Conservation (phyloP, 2,797 vertebrate species). For the Otus scops region DNA sequence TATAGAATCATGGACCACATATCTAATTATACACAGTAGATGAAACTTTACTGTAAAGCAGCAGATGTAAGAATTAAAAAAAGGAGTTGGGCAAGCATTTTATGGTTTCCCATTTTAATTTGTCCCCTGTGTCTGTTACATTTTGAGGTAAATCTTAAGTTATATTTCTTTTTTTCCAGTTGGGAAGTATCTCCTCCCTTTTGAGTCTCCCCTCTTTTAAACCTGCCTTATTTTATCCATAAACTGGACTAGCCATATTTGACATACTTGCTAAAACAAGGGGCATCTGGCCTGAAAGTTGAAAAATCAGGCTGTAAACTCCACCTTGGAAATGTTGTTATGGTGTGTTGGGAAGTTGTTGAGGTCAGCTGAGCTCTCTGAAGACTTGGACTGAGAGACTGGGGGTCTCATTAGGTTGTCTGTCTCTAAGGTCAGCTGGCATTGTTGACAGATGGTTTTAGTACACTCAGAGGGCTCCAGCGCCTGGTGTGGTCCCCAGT, state of each 20-base stretch:
- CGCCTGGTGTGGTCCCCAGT: background rate
- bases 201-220: background rate
- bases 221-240: background rate
- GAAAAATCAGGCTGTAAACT: background rate
- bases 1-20: background rate
- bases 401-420: background rate
- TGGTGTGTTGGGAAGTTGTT: background rate
- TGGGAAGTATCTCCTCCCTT: background rate
- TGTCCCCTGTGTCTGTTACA: background rate
- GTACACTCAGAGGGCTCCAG: background rate
- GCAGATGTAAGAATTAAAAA: constrained; percentile 40
- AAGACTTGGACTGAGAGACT: background rate
- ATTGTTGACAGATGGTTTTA: background rate
- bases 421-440: background rate
- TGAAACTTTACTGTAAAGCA: constrained; percentile 29
- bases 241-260: background rate
- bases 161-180: background rate
- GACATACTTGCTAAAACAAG: background rate
- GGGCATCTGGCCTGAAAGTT: background rate
- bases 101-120: constrained; percentile 40
- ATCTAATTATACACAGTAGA: constrained; percentile 28
- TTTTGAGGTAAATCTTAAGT: background rate
- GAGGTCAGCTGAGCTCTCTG: background rate
- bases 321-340: background rate
- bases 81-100: background rate